A percentile compares a stretch with the other conserved stretches of the same genome.
Conservation (phyloP, 2,888 invertebrate genomes). For the Epistrophe eligans region DNA sequence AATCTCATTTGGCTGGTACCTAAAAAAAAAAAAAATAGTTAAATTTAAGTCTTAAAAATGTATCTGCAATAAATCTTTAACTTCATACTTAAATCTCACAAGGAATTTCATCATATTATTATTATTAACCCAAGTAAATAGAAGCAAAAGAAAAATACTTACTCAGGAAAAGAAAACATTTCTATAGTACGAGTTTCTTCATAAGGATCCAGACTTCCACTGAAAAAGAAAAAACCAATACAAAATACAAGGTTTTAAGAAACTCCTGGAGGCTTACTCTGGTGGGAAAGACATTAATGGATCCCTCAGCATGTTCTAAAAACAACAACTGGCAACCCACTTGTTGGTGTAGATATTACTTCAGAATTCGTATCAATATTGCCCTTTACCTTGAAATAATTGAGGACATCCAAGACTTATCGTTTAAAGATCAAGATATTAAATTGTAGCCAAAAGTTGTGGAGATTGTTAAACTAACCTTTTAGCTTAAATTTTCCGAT, state of each 20-base stretch:
- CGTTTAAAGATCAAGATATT: neutral
- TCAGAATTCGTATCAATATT: neutral
- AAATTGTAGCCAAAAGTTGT: neutral
- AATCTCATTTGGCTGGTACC: slow-evolving; percentile 6
- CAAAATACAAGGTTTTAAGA: neutral
- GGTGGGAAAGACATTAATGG: slow-evolving; percentile 6
- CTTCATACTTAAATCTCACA: neutral
- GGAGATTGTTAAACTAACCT: neutral
- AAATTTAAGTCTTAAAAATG: neutral
- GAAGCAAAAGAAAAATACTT: neutral
- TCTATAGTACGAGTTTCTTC: neutral
- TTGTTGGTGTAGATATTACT: slow-evolving; percentile 1
- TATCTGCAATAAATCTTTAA: neutral
- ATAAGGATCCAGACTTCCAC: neutral
- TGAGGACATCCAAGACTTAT: neutral
- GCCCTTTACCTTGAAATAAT: slow-evolving; percentile 13
- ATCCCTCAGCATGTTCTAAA: slow-evolving; percentile 25
- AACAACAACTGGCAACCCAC: slow-evolving; percentile 23
- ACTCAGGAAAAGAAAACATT: neutral
- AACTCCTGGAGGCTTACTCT: neutral
- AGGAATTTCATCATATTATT: slow-evolving; percentile 11
- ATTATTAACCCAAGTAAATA: neutral
- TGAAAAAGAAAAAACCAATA: neutral
- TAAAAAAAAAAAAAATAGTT: slow-evolving; percentile 2
- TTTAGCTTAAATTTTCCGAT: neutral